Evolutionary conservation across 2,113 vertebrate species (phyloP), one percentile per base, ranked within the genome.

Genomic region (Hippocampus comes): DNA sequence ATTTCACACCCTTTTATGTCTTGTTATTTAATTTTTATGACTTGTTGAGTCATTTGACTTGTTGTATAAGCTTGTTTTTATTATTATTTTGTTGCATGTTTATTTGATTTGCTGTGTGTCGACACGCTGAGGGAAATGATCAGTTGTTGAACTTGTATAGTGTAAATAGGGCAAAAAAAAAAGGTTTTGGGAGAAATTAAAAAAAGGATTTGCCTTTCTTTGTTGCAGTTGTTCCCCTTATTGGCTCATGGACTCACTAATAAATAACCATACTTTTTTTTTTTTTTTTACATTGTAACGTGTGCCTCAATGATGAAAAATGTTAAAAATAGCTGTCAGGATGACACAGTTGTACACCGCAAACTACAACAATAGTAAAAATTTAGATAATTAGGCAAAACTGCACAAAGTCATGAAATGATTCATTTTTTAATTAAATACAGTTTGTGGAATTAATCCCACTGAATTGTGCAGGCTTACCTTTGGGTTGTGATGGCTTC

Each of bases 121-220:
- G 70, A 64, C 60, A 66, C 78, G 71, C 67, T 49, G 53, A 55
- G 70, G 76, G 76, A 87, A 73, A 60, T 85, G 85, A 81, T 87
- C 72, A 84, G 70, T 78, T 75, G 64, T 82, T 71, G 65, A 78
- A 82, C 27, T 46, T 86, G 77, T 84, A 81, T 78, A 74, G 85
- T 93, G 86, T 93, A 91, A 90, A 91, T 91, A 90, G 64, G 86
- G 74, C 79, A 74, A 12, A 79, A 86, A 73, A 81, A 83, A n/a
- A 5, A 34, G 1, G 18, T 42, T 30, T 76, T 78, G 67, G 79
- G 76, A 74, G 70, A 84, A 89, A 90, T 90, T 89, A 89, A 90
- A 78, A 43, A 63, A 55, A 56, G 21, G n/a, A 65, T 43, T 43
- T 25, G 23, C 43, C 8, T 66, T 66, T 21, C 21, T 48, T 66